These are phyloP conservation scores for Rattus rattus DNA, from an alignment of 2,113 vertebrate genomes.

Conservation along the genomic window DNA sequence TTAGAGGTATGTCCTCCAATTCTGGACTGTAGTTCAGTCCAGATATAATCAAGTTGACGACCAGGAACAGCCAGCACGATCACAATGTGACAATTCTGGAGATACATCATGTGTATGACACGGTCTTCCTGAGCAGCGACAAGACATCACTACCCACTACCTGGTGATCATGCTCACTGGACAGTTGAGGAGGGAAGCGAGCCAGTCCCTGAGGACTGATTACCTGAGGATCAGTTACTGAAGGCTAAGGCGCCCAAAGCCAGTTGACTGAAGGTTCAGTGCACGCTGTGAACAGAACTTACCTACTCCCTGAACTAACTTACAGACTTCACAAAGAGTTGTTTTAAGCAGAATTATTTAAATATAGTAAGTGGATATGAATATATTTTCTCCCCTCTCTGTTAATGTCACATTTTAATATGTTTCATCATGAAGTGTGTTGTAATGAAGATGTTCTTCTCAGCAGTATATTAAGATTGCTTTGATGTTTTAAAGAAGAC, in stretches of 20 bases:
- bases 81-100: not conserved
- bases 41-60: no score
- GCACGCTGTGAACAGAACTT: conserved; percentile 9
- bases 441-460: conserved; percentile 37
- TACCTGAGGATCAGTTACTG: not conserved
- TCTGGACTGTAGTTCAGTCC: no score
- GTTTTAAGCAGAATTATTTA: conserved; percentile 51
- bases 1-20: no score
- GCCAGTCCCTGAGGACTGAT: not conserved
- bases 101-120: not conserved
- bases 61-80: no score
- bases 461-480: conserved; percentile 39
- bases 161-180: no score
- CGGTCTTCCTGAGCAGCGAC: not conserved
- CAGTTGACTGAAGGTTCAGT: conserved; percentile 18
- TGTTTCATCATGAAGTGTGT: conserved; percentile 27
- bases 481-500: conserved; percentile 22
- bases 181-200: not conserved
- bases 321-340: conserved; percentile 23
- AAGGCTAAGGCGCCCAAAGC: not conserved
- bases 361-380: conserved; percentile 29
- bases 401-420: conserved; percentile 45
- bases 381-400: conserved; percentile 4
- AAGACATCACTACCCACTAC: not conserved
- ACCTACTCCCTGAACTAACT: not conserved